Percentiles rank a stretch among this genome's conserved stretches.
These are phyloP conservation scores for Agriotes lineatus DNA, from an alignment of 2,888 invertebrate genomes.

Conservation along the genomic window DNA sequence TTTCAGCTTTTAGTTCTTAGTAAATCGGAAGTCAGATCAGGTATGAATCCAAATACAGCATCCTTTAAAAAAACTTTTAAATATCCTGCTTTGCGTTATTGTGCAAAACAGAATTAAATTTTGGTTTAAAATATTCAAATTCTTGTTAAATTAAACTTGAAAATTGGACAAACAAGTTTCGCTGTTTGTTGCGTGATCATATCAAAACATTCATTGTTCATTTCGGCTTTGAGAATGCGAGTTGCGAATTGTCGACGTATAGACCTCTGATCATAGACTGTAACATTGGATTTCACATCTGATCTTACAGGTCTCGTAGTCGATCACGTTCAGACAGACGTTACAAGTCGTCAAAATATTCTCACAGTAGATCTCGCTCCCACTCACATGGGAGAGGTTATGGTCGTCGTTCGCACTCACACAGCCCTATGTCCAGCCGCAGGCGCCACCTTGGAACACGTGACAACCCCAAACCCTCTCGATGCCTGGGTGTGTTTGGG, in stretches of 20 bases:
- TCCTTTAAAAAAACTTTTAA: no score
- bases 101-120: no score
- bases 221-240: constrained; percentile 29
- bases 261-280: constrained; percentile 39
- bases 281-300: constrained; percentile 51
- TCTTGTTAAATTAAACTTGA: neutral
- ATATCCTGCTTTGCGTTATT: no score
- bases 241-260: constrained; percentile 36
- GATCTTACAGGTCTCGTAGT: constrained; percentile 69
- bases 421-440: constrained; percentile 87
- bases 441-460: constrained; percentile 83
- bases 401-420: constrained; percentile 74
- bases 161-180: neutral
- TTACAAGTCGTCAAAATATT: constrained; percentile 71
- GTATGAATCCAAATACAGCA: no score
- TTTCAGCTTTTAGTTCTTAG: no score
- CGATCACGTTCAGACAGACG: constrained; percentile 72
- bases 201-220: neutral
- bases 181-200: constrained; percentile 26
- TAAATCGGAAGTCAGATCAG: no score
- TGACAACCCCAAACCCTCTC: constrained; percentile 88
- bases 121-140: no score
- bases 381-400: constrained; percentile 66
- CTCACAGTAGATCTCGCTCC: constrained; percentile 73
- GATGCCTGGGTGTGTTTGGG: constrained; percentile 96